phyloP scores from a whole-genome alignment of 2,888 invertebrate genomes.

The Xylocampa areola region DNA sequence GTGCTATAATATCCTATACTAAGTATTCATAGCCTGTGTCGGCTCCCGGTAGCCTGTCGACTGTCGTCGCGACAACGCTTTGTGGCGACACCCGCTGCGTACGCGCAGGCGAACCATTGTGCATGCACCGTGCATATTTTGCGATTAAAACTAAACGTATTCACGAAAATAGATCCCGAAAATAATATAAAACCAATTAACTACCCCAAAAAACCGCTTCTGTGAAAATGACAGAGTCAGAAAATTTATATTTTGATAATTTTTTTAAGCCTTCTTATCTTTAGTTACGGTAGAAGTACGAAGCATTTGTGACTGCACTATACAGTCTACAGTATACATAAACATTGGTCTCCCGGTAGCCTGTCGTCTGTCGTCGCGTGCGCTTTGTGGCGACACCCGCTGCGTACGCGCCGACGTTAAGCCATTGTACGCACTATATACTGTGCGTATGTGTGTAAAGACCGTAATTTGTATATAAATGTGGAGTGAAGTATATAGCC shows the following conservation, averaged over 20 bases:
- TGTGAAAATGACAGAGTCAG: conserved; percentile 17
- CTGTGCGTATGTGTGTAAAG: conserved; percentile 17
- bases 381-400: conserved; percentile 56
- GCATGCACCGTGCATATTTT: conserved; percentile 39
- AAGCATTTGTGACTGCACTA: conserved; percentile 7
- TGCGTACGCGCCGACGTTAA: conserved; percentile 45
- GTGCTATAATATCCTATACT: conserved; percentile 38
- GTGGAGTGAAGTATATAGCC: conserved; percentile 19
- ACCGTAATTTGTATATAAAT: conserved; percentile 47
- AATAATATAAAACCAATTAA: conserved; percentile 1
- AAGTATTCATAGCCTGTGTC: conserved; percentile 47
- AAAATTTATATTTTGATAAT: neutral
- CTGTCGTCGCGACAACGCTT: conserved; percentile 69
- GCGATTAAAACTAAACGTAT: conserved; percentile 49
- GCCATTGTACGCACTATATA: conserved; percentile 49
- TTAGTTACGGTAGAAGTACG: neutral
- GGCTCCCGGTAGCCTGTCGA: conserved; percentile 65
- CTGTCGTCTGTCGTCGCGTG: conserved; percentile 44
- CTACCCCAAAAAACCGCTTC: neutral
- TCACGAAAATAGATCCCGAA: conserved; percentile 26
- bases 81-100: conserved; percentile 70
- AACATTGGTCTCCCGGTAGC: conserved; percentile 40
- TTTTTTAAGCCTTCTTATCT: neutral
- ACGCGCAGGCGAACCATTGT: conserved; percentile 50
- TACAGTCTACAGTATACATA: conserved; percentile 20